Evolutionary conservation across 2,797 vertebrate species (phyloP).

Genomic region (Tachyglossus aculeatus): DNA sequence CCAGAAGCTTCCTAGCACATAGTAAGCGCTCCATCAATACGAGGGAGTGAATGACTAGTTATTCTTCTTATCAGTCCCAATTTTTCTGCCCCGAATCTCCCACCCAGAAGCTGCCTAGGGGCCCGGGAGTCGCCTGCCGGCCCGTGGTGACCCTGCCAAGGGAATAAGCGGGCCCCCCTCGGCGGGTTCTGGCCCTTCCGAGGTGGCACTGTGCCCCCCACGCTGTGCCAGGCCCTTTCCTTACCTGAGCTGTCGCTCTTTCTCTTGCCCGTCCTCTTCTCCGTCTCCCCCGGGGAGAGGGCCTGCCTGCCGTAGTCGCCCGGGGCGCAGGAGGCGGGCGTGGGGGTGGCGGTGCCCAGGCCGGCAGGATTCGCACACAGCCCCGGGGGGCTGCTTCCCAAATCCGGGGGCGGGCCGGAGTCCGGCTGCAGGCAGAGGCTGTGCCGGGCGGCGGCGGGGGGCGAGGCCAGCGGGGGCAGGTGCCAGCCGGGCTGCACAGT

Average conservation of each 20-base stretch:
- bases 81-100: neutral
- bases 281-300: slow-evolving; percentile 90
- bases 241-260: slow-evolving; percentile 98
- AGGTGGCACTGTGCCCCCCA: too few relatives aligned
- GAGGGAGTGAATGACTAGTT: too few relatives aligned
- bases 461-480: slow-evolving; percentile 91
- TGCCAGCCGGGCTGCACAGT: slow-evolving; percentile 92
- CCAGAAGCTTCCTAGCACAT: too few relatives aligned
- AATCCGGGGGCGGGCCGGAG: slow-evolving; percentile 81
- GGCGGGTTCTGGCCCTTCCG: too few relatives aligned
- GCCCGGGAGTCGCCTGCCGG: too few relatives aligned
- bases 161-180: too few relatives aligned
- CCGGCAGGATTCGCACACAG: slow-evolving; percentile 90
- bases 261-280: slow-evolving; percentile 91
- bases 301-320: slow-evolving; percentile 94
- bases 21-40: too few relatives aligned
- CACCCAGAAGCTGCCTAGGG: too few relatives aligned
- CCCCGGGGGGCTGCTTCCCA: slow-evolving; percentile 85
- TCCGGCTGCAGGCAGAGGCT: slow-evolving; percentile 89
- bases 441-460: slow-evolving; percentile 76
- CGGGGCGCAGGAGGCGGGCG: slow-evolving; percentile 87
- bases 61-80: too few relatives aligned
- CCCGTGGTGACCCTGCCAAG: too few relatives aligned
- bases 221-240: too few relatives aligned
- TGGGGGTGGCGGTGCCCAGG: slow-evolving; percentile 84